Conservation (phyloP, 1,140 invertebrate species). For the Drosophila rufa region DNA sequence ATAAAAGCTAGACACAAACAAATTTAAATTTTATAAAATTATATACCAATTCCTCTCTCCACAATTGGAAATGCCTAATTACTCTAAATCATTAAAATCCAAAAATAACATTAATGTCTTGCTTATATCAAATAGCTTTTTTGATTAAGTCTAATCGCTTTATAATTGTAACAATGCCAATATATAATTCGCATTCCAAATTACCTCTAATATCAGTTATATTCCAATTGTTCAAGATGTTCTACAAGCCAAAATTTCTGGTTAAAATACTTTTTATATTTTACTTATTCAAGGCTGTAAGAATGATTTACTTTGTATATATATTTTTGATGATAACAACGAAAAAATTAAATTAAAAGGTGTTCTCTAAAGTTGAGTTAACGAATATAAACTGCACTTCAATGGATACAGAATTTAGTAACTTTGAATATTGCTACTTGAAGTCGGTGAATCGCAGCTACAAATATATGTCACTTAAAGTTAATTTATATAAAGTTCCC, state of each 20-base stretch:
- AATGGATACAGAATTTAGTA: background rate
- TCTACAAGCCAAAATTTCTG: too few relatives aligned
- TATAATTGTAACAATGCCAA: background rate
- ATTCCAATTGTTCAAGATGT: background rate
- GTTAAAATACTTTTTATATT: background rate
- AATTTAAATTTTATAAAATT: too few relatives aligned
- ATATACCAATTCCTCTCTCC: too few relatives aligned
- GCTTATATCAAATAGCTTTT: fast-evolving
- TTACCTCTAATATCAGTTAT: background rate
- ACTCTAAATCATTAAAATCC: background rate
- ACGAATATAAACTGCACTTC: constrained; percentile 2
- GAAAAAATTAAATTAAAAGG: background rate
- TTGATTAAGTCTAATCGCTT: background rate
- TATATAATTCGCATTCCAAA: background rate
- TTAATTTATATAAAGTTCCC: background rate
- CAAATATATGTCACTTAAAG: background rate
- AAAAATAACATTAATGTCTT: background rate
- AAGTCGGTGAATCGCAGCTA: constrained; percentile 8
- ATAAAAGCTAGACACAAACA: too few relatives aligned
- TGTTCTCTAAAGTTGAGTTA: background rate
- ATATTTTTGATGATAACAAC: too few relatives aligned
- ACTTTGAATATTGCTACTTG: constrained; percentile 8
- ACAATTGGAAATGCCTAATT: too few relatives aligned
- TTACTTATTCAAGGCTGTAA: background rate
- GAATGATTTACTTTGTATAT: background rate